Evolutionary conservation across 64 coral and sea anemone genomes (phyloP), one percentile per base, ranked within the genome.

Genomic region (Pachyseris speciosa): DNA sequence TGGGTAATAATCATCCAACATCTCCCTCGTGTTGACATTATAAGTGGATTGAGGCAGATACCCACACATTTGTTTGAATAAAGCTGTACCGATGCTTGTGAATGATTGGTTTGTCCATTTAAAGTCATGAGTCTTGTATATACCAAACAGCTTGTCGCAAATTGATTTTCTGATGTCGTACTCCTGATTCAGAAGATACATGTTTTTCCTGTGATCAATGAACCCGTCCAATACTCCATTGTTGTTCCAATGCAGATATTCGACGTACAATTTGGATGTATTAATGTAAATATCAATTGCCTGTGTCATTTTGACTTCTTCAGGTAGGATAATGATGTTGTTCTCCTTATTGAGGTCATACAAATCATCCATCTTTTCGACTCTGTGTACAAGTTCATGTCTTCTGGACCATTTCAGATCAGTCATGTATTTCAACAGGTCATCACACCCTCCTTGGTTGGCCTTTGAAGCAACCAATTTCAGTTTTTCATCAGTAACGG

Each of bases 401-500:
- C 68, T 12, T 58, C 48, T 74, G 0, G 48, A 39, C 86, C 86
- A 88, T 88, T 88, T 88, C 1, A 88, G 42, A 37, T 75, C 69
- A 9, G 86, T 19, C 48, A 88, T 75, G 13, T 88, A 8, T 20
- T 75, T 75, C 1, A 88, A 19, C 22, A 74, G n/a, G 28, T 72
- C 7, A 59, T 83, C n/a, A 42, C 64, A 83, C 0, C 64, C 88
- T 11, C 88, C 88, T 16, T 83, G 43, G 13, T 83, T 91, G 7
- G 88, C n/a, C 12, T 83, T 91, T 1, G 24, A 9, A 1, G 60
- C 88, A 5, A 52, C 13, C 2, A 83, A 17, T 70, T 91, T 91
- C 0, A 91, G 26, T 83, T 37, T 52, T 22, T 91, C 64, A 70
- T 83, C 22, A 0, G 63, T 70, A 0, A 91, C 55, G 0, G 88